phyloP scores from a whole-genome alignment of 2,888 invertebrate species.

The Sminthurides aquaticus region DNA sequence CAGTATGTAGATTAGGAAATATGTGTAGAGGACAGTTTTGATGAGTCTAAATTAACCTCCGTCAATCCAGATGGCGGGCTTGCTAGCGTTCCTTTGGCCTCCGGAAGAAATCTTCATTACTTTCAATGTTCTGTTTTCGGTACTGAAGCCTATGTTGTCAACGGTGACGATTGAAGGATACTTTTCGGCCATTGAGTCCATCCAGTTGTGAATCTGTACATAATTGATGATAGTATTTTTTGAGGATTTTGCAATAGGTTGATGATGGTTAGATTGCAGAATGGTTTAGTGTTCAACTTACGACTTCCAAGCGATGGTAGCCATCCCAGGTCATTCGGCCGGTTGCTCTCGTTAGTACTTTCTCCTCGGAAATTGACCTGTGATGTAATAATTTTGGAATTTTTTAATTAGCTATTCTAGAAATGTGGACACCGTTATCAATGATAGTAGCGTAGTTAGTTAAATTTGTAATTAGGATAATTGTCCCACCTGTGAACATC shows the following conservation, averaged over 20 bases:
- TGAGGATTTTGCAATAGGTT: no score
- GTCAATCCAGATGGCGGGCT: constrained; percentile 51
- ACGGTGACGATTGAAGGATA: constrained; percentile 61
- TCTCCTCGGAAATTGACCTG: neutral
- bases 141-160: constrained; percentile 63
- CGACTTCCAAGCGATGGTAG: constrained; percentile 38
- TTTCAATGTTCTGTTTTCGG: constrained; percentile 58
- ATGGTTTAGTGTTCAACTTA: no score
- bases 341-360: constrained; percentile 2
- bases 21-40: no score
- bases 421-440: neutral
- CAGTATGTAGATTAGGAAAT: no score
- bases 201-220: constrained; percentile 40
- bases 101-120: constrained; percentile 47
- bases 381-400: neutral
- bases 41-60: constrained; percentile 49
- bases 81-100: constrained; percentile 49
- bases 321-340: constrained; percentile 35
- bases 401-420: neutral
- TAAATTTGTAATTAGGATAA: no score
- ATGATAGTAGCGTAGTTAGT: no score
- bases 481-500: no score
- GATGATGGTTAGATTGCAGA: no score
- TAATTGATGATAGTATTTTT: neutral
- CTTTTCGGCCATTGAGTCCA: constrained; percentile 60